Conservation (phyloP, 1,140 invertebrate species). For the Caenorhabditis inopinata region DNA sequence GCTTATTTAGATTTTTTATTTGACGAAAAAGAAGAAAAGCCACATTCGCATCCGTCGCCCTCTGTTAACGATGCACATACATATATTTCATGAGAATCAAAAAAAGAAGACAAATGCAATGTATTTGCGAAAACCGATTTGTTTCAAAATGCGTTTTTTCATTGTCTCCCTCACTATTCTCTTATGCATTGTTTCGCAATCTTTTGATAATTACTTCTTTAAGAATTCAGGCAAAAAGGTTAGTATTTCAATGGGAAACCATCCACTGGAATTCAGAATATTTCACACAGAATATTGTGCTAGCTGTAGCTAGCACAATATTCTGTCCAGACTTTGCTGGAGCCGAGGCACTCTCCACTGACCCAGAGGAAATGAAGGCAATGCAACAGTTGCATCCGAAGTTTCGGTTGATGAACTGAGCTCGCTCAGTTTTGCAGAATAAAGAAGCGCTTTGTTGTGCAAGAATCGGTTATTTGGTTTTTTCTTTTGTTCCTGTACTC, state of each 20-base stretch:
- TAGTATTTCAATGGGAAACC: no score
- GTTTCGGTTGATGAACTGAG: slow-evolving; percentile 24
- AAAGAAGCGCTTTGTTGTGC: no score
- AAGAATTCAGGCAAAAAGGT: not conserved
- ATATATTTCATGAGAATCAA: not conserved
- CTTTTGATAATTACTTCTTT: not conserved
- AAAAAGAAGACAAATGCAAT: not conserved
- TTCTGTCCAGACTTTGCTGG: not conserved
- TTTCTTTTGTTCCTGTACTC: no score
- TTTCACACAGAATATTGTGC: no score
- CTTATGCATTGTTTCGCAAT: not conserved
- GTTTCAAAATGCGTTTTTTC: not conserved
- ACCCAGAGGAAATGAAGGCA: not conserved
- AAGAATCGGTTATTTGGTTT: no score
- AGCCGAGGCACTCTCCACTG: not conserved
- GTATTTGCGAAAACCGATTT: not conserved
- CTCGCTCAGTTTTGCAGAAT: no score
- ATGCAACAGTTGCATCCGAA: not conserved
- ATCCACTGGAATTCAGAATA: no score
- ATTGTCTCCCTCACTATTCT: not conserved
- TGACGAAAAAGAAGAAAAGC: no score
- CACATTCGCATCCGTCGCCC: no score
- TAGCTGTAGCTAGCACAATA: no score
- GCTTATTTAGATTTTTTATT: no score
- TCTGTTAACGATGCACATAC: not conserved